These are phyloP conservation scores for Hetaerina americana DNA, from an alignment of 1,140 invertebrate species.

Conservation along the genomic window DNA sequence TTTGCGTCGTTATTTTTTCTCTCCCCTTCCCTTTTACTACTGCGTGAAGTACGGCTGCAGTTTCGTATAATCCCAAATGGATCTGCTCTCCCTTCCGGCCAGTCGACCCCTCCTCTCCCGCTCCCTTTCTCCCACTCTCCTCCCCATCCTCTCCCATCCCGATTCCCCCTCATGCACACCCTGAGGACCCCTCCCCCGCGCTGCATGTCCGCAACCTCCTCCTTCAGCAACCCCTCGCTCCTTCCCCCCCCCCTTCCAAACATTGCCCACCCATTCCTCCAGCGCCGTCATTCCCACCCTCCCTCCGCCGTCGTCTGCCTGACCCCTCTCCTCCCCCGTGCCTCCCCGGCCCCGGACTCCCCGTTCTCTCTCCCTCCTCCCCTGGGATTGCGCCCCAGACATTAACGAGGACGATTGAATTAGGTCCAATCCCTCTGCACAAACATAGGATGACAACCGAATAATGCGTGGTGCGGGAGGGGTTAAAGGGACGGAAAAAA, in stretches of 20 bases:
- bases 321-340: too few relatives aligned
- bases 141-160: not conserved
- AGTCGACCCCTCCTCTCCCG: not conserved
- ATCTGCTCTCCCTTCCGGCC: not conserved
- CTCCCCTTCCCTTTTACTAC: too few relatives aligned
- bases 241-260: not conserved
- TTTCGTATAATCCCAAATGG: not conserved
- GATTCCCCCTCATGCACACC: constrained; percentile 1
- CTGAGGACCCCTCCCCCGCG: constrained; percentile 4
- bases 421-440: constrained; percentile 16
- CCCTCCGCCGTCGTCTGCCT: too few relatives aligned
- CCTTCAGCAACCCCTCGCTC: not conserved
- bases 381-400: constrained; percentile 5
- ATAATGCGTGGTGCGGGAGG: constrained; percentile 14
- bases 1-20: not conserved
- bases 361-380: constrained; percentile 3
- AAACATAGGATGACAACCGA: constrained; percentile 18
- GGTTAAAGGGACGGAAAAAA: too few relatives aligned
- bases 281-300: not conserved
- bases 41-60: not conserved
- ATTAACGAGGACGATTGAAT: constrained; percentile 18
- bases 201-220: too few relatives aligned
- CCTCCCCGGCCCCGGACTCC: not conserved
- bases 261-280: not conserved
- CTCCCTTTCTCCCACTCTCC: not conserved